Conservation (phyloP, 2,113 vertebrate species). For the Cinclus mexicanus region DNA sequence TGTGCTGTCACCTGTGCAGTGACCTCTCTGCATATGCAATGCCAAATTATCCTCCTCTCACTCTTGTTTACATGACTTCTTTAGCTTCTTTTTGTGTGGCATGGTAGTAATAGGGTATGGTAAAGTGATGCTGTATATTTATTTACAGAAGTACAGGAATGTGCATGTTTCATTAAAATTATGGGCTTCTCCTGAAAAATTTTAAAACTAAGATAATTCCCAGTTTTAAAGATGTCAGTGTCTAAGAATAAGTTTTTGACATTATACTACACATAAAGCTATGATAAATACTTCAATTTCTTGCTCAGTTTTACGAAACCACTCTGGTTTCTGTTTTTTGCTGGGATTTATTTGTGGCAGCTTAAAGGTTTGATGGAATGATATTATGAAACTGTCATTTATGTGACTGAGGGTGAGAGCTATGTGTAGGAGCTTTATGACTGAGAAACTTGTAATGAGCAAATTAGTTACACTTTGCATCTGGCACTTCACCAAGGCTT, state of each 20-base stretch:
- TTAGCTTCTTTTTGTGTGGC: neutral
- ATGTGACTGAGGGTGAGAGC: neutral
- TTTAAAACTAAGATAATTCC: neutral
- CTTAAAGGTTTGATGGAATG: neutral
- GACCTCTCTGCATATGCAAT: neutral
- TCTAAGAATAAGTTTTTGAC: neutral
- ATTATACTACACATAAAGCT: neutral
- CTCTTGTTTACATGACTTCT: neutral
- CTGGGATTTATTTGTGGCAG: neutral
- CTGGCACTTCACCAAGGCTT: neutral
- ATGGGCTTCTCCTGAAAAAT: neutral
- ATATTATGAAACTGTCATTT: neutral
- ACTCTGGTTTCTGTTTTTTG: neutral
- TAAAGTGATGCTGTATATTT: neutral
- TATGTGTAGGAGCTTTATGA: neutral
- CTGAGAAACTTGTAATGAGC: neutral
- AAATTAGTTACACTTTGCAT: neutral
- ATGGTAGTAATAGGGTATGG: neutral
- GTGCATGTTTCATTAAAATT: neutral
- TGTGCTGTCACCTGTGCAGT: neutral
- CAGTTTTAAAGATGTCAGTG: neutral
- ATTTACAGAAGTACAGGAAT: neutral
- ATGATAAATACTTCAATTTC: neutral
- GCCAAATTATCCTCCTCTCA: neutral
- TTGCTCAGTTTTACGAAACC: neutral